phyloP scores from a whole-genome alignment of 35 echinoderm and acorn worm species.

The Chiridota heheva region DNA sequence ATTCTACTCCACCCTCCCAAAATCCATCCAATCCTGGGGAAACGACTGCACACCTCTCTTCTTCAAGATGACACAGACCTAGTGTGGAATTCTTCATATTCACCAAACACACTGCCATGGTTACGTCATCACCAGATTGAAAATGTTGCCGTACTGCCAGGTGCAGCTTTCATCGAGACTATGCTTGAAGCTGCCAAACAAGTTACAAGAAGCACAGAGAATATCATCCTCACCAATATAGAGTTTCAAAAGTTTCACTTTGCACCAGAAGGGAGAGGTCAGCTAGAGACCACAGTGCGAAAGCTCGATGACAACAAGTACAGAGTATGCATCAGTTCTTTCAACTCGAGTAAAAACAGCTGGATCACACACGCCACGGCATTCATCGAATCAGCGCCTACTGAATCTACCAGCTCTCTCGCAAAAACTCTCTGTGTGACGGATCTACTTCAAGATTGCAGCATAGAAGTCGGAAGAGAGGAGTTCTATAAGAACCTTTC shows the following conservation, averaged over 20 bases:
- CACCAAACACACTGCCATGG: slow-evolving; percentile 6
- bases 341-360: background rate
- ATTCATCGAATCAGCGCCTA: background rate
- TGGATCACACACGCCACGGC: slow-evolving; percentile 1
- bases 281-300: background rate
- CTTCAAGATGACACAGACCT: background rate
- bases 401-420: background rate
- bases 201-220: background rate
- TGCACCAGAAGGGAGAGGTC: slow-evolving; percentile 7
- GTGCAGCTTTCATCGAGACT: slow-evolving; percentile 35
- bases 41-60: background rate
- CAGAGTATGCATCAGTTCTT: background rate
- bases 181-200: background rate
- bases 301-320: background rate
- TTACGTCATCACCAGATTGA: slow-evolving; percentile 35
- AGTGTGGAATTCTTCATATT: slow-evolving; percentile 24
- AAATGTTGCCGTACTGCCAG: slow-evolving; percentile 17
- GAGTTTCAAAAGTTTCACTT: slow-evolving; percentile 22
- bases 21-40: slow-evolving; percentile 42
- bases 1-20: slow-evolving; percentile 10
- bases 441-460: background rate
- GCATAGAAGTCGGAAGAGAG: background rate
- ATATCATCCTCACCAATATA: background rate
- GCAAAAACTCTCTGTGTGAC: background rate
- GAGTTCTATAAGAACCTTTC: slow-evolving; percentile 45